Evolutionary conservation across 1,140 invertebrate species (phyloP).

Genomic region (Hetaerina americana): DNA sequence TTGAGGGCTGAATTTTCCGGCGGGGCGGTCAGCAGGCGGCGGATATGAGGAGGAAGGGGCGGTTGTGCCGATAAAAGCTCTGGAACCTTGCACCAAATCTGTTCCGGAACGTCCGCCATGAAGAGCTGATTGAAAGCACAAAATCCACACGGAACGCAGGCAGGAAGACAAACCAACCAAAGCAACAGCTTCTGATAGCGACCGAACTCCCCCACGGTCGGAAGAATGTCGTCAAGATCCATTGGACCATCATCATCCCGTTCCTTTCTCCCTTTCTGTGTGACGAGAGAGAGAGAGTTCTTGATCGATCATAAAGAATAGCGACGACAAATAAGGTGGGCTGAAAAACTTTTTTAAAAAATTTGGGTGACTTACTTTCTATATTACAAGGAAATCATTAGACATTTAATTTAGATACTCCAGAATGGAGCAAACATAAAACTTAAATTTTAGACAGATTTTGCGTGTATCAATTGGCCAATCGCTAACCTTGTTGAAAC

Average conservation of each 20-base stretch:
- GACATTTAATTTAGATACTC: too few species aligned
- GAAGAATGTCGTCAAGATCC: constrained; percentile 71
- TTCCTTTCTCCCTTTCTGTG: neutral
- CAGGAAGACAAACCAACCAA: constrained; percentile 75
- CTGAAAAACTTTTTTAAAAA: too few species aligned
- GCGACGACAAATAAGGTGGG: too few species aligned
- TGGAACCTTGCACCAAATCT: constrained; percentile 62
- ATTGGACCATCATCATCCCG: constrained; percentile 30
- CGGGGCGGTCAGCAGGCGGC: constrained; percentile 49
- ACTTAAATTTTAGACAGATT: too few species aligned
- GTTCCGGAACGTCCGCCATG: constrained; percentile 64
- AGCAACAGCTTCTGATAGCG: constrained; percentile 72
- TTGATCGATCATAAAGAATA: too few species aligned
- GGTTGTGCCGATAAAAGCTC: constrained; percentile 28
- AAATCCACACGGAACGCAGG: constrained; percentile 77
- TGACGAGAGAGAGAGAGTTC: too few species aligned
- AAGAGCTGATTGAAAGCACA: constrained; percentile 84
- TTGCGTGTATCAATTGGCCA: too few species aligned
- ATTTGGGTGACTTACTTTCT: too few species aligned
- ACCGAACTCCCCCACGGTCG: constrained; percentile 75
- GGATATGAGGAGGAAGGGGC: neutral
- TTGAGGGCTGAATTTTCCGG: too few species aligned
- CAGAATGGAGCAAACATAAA: too few species aligned
- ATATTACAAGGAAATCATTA: too few species aligned
- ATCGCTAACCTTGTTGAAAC: too few species aligned